Percentiles rank a stretch among this genome's conserved stretches.
Evolutionary conservation across 2,797 vertebrate species (phyloP).

Genomic region (Onychomys torridus): DNA sequence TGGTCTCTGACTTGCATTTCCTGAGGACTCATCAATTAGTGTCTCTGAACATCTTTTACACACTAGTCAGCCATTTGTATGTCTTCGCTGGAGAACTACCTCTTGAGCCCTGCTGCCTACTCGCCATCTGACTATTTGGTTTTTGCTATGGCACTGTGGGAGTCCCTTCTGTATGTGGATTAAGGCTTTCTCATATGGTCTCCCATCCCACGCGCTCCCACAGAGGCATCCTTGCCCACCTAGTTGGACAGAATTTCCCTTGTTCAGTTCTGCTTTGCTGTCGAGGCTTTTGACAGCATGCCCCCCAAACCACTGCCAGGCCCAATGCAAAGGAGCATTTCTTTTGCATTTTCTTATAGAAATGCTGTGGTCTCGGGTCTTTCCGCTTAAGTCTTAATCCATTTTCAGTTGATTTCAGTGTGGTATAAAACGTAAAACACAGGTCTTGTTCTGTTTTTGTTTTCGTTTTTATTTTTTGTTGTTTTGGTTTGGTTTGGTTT

Average conservation of each 20-base stretch:
- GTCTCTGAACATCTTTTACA: not conserved
- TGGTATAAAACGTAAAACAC: not conserved
- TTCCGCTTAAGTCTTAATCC: not conserved
- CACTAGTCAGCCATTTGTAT: not conserved
- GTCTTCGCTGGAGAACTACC: not conserved
- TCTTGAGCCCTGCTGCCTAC: not conserved
- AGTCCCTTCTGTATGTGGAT: not conserved
- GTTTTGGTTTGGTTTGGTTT: not conserved
- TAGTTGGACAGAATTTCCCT: not conserved
- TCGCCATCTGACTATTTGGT: not conserved
- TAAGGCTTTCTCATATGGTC: not conserved
- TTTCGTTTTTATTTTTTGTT: too few relatives aligned
- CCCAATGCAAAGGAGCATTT: not conserved
- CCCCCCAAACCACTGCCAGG: not conserved
- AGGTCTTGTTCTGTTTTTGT: not conserved
- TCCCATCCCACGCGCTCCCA: not conserved
- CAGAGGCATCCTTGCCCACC: not conserved
- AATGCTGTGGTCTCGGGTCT: not conserved
- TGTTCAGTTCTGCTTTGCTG: not conserved
- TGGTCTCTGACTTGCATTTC: not conserved
- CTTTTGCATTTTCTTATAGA: not conserved
- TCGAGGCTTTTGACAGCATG: not conserved
- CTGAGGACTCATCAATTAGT: not conserved
- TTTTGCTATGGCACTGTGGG: not conserved
- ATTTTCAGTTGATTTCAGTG: not conserved